phyloP scores from a whole-genome alignment of 2,888 invertebrate species.

The Ecdyonurus torrentis region DNA sequence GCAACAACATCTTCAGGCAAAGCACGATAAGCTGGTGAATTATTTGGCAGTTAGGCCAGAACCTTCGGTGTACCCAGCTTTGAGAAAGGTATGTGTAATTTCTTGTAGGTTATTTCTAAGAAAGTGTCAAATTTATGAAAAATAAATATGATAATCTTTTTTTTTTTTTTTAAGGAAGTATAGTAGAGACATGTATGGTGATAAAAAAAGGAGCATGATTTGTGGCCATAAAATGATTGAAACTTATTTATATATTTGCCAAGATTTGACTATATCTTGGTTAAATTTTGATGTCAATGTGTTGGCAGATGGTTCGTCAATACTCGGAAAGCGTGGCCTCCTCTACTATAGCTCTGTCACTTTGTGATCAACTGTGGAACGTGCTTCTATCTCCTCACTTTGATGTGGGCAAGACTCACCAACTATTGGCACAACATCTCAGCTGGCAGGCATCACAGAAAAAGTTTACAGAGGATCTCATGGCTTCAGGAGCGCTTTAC shows the following conservation, averaged over 20 bases:
- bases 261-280: too few relatives aligned
- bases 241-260: too few relatives aligned
- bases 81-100: constrained; percentile 41
- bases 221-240: too few relatives aligned
- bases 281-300: background rate
- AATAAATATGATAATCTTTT: constrained; percentile 9
- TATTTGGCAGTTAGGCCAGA: constrained; percentile 38
- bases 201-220: too few relatives aligned
- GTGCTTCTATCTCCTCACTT: background rate
- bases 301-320: constrained; percentile 31
- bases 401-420: constrained; percentile 19
- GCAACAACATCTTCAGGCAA: background rate
- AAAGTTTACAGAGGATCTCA: constrained; percentile 36
- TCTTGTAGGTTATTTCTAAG: too few relatives aligned
- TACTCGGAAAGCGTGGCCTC: constrained; percentile 26
- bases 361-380: constrained; percentile 8
- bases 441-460: constrained; percentile 37
- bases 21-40: constrained; percentile 28
- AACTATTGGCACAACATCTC: constrained; percentile 26
- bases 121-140: too few relatives aligned
- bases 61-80: constrained; percentile 31
- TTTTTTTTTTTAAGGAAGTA: constrained; percentile 14
- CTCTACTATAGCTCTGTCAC: constrained; percentile 11
- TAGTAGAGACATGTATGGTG: too few relatives aligned
- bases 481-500: constrained; percentile 43